A percentile compares a stretch with the other conserved stretches of the same genome.
These are phyloP conservation scores for Anguilla pacifica DNA, from an alignment of 2,797 vertebrate species.

Conservation along the genomic window DNA sequence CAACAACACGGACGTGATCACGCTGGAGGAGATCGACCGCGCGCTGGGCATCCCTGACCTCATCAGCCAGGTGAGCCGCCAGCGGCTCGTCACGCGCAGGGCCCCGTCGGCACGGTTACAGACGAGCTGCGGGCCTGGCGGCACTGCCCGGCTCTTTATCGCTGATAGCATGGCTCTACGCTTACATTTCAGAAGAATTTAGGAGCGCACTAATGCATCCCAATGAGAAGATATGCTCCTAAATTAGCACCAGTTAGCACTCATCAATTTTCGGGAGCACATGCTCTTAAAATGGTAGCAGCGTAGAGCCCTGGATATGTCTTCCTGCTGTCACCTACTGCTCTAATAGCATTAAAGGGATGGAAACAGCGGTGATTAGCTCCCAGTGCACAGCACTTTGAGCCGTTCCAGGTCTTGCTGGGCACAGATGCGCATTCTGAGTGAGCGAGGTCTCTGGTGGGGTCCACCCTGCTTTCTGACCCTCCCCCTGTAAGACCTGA, in stretches of 20 bases:
- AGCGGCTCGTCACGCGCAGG: not conserved
- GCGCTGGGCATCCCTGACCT: constrained; percentile 96
- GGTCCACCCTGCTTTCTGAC: not conserved
- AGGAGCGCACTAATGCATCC: too few species aligned
- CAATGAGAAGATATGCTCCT: too few species aligned
- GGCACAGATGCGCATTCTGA: not conserved
- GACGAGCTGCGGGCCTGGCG: not conserved
- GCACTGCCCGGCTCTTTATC: not conserved
- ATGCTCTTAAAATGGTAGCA: too few species aligned
- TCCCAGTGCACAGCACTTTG: not conserved
- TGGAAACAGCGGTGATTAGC: not conserved
- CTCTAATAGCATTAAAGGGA: not conserved
- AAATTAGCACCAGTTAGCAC: too few species aligned
- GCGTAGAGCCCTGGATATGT: too few species aligned
- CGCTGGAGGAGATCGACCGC: constrained; percentile 94
- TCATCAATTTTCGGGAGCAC: too few species aligned
- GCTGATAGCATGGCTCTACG: not conserved
- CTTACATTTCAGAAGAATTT: too few species aligned
- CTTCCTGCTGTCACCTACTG: not conserved
- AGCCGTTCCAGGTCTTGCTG: not conserved
- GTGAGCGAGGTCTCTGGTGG: not conserved
- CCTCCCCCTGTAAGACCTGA: not conserved
- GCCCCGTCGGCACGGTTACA: not conserved
- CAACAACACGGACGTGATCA: constrained; percentile 89
- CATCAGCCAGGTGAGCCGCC: constrained; percentile 84